These are phyloP conservation scores for Electrona antarctica DNA, from an alignment of 2,113 vertebrate genomes.

Conservation along the genomic window DNA sequence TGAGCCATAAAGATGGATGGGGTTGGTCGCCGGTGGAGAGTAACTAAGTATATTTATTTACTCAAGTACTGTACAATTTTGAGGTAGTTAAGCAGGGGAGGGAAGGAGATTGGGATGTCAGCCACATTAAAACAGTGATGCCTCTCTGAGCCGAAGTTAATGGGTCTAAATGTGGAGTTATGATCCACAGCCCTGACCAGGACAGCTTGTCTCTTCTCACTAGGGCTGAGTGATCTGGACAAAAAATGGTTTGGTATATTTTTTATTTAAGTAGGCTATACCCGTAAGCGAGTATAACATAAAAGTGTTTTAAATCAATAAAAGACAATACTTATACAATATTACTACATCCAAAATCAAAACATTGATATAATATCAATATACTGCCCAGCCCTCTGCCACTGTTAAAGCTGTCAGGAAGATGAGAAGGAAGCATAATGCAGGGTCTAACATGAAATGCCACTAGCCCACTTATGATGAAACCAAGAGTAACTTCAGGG, in stretches of 20 bases:
- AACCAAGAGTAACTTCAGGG: constrained; percentile 52
- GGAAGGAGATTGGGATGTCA: neutral
- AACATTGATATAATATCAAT: too few species aligned
- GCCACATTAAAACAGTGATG: constrained; percentile 18
- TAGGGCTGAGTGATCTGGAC: too few species aligned
- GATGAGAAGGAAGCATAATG: constrained; percentile 17
- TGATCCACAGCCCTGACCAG: constrained; percentile 40
- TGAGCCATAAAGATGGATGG: constrained; percentile 26
- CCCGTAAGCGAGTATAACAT: too few species aligned
- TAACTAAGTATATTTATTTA: too few species aligned
- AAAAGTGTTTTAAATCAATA: too few species aligned
- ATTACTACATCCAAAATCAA: too few species aligned
- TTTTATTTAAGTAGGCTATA: too few species aligned
- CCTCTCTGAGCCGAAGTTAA: constrained; percentile 38
- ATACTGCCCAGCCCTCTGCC: too few species aligned
- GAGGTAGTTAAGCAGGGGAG: too few species aligned
- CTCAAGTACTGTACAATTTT: too few species aligned
- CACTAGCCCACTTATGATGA: constrained; percentile 49
- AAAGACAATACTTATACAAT: too few species aligned
- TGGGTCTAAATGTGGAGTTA: constrained; percentile 43
- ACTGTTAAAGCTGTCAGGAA: constrained; percentile 27
- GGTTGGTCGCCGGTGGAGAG: neutral
- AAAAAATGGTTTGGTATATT: too few species aligned
- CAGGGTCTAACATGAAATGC: constrained; percentile 29
- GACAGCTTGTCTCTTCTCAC: constrained; percentile 9